Evolutionary conservation across 2,797 vertebrate species (phyloP), one percentile per base, ranked within the genome.

Genomic region (Austrolebias charrua): DNA sequence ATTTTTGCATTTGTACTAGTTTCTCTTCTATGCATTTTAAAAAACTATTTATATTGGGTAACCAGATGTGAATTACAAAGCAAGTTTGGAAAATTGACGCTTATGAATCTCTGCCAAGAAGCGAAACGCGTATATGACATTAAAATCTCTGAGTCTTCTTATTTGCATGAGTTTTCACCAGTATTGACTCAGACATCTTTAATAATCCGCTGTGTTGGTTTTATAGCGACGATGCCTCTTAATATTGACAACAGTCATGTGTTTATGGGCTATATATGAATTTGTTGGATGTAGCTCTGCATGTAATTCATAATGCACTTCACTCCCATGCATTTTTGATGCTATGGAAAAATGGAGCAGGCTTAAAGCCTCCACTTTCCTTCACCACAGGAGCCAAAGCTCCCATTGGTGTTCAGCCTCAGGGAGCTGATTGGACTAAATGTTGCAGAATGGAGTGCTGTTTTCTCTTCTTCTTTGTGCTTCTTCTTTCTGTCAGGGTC

Each of bases 391-490:
- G 83, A 84, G 71, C 58, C 11, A 7, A 81, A 51, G 72, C 80
- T 79, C 84, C 82, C 66, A 31, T 82, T 47, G 78, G 81, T 56
- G 31, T 71, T 62, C 69, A 88, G 71, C 83, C 81, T 82, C 79
- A 68, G 84, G 79, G 75, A 90, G 80, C 87, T 88, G 88, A 90
- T 90, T 88, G 85, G 83, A 82, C 84, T 85, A 88, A 90, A 86
- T 87, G 85, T 76, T 86, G 82, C 85, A 89, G 81, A 85, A 85
- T 80, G 67, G 72, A 74, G 67, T 66, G 24, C 64, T 79, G 73
- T 82, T 84, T 86, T 73, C 65, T 58, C 62, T 59, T 43, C 49
- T 56, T 59, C 57, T 76, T 63, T 15, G 63, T 75, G 78, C 75
- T 71, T 56, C 71, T 55, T 63, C 57, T 52, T 65, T 60, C 51